These are phyloP conservation scores for Ptiloglossa arizonensis DNA, from an alignment of 1,140 invertebrate genomes.

Conservation along the genomic window DNA sequence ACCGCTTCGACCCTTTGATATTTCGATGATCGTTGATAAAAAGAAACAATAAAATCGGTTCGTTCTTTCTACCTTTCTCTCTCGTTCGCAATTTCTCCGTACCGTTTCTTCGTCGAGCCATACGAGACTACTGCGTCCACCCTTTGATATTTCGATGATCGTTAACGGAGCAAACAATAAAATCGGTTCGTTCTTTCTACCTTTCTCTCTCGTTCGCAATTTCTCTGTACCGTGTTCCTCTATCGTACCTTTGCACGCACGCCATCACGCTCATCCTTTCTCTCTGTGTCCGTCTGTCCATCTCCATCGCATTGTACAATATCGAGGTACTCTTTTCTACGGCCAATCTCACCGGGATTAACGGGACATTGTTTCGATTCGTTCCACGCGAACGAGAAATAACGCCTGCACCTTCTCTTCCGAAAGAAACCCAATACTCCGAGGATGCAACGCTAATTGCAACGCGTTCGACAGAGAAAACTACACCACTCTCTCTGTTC, in stretches of 20 bases:
- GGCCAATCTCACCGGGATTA: constrained; percentile 12
- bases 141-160: too few species aligned
- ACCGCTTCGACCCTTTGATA: not conserved
- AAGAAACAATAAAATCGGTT: not conserved
- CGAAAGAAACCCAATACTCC: not conserved
- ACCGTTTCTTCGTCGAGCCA: too few species aligned
- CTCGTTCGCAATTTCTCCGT: not conserved
- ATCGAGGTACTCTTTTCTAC: constrained; percentile 18
- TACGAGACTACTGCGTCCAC: too few species aligned
- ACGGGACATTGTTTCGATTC: constrained; percentile 14
- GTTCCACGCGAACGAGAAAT: not conserved
- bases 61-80: constrained; percentile 7
- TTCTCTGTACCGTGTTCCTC: not conserved
- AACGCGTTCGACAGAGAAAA: not conserved
- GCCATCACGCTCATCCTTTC: constrained; percentile 33
- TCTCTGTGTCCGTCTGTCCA: constrained; percentile 69
- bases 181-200: constrained; percentile 4
- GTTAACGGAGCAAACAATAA: constrained; percentile 11
- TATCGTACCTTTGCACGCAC: constrained; percentile 18
- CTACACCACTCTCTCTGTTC: not conserved
- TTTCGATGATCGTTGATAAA: too few species aligned
- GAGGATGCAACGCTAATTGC: constrained; percentile 17
- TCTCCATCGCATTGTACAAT: constrained; percentile 55
- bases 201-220: not conserved
- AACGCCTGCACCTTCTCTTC: not conserved